Base-by-base conservation (phyloP, 2,797 vertebrate species). In the Hypotaenidia okinawae region DNA sequence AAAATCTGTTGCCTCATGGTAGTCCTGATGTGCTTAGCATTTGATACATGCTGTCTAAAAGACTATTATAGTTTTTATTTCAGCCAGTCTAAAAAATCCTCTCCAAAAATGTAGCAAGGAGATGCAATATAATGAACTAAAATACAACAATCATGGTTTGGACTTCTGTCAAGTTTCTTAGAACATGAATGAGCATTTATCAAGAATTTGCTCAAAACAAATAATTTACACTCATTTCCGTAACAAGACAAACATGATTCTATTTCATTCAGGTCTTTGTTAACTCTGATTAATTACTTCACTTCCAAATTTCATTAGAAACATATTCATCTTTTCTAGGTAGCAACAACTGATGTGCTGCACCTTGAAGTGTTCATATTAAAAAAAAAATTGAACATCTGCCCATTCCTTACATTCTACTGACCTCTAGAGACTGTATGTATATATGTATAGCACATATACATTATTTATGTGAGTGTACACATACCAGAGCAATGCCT, bases 341-440 rank as follows among this genome's bases (percentile, higher is more conserved):
- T 75, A 72, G 79, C 94, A 96, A 96, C 69, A 95, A 96, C 93
- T 90, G 84, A 74, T 89, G 72, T 9, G 27, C 61, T 75, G 72
- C 91, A 85, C 87, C 64, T 95, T 45, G 1, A 88, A 74, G 79
- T 61, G 43, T 87, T 94, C 78, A 43, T 57, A 78, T 92, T 93
- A 93, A 76, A 92, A 76, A 41, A 41, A 43, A 93, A 93, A 25
- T 18, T 25, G 92, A 96, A 94, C 59, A 91, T 92, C 94, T 97
- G 97, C 89, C 97, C 96, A 97, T 98, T 98, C 95, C 98, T 98
- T 97, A 98, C 94, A 97, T 97, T 98, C 97, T 98, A 98, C 96
- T 98, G 98, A 98, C 98, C 98, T 98, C 98, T 98, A 98, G 98
- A 98, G 98, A 98, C 97, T 98, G 95, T 91, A 83, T 87, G 89